Percentiles rank a stretch among this genome's conserved stretches.
Conservation (phyloP, 2,888 invertebrate genomes). For the Apotomis turbidana region DNA sequence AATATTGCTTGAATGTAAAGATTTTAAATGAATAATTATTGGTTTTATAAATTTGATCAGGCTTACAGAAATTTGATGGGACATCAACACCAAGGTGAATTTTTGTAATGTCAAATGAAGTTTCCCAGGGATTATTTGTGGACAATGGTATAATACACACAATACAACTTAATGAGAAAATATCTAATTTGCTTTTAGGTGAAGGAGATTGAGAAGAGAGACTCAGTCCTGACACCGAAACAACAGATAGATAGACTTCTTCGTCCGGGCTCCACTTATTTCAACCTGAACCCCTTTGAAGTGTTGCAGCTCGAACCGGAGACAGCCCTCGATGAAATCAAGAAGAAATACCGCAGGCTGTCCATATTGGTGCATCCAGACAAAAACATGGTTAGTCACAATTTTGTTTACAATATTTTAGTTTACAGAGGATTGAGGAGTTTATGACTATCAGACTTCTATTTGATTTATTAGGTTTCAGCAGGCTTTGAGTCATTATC, state of each 20-base stretch:
- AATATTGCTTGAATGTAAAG: too few relatives aligned
- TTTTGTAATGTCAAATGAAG: too few relatives aligned
- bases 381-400: slow-evolving; percentile 89
- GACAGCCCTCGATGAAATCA: slow-evolving; percentile 94
- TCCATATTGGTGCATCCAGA: slow-evolving; percentile 99
- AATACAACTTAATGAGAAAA: neutral
- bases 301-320: slow-evolving; percentile 96
- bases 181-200: slow-evolving; percentile 86
- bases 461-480: slow-evolving; percentile 7
- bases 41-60: too few relatives aligned
- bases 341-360: slow-evolving; percentile 97
- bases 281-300: slow-evolving; percentile 98
- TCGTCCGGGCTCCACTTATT: slow-evolving; percentile 98
- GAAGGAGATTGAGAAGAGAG: slow-evolving; percentile 98
- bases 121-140: too few relatives aligned
- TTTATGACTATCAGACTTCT: slow-evolving; percentile 9
- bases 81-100: too few relatives aligned
- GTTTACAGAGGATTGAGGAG: slow-evolving; percentile 1
- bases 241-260: slow-evolving; percentile 98
- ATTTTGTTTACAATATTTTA: neutral
- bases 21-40: too few relatives aligned
- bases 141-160: too few relatives aligned
- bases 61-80: too few relatives aligned
- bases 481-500: slow-evolving; percentile 2
- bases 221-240: slow-evolving; percentile 97